Evolutionary conservation across 2,888 invertebrate species (phyloP), one percentile per base, ranked within the genome.

Genomic region (Xestia sexstrigata): DNA sequence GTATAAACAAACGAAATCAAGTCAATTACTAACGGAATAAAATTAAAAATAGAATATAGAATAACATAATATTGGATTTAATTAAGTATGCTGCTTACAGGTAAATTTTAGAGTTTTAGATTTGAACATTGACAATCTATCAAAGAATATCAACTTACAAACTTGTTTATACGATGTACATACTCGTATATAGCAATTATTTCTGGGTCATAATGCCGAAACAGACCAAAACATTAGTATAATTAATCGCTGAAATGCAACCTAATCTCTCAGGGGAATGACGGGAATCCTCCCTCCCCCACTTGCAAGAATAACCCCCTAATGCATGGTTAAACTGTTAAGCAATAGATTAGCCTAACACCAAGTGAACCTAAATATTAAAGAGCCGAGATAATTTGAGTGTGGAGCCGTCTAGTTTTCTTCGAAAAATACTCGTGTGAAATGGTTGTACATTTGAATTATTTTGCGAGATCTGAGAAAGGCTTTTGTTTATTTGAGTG

Each of bases 171-270:
- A 67, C 63, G 1, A 67, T 63, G 4, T 58, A 55, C 11, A 17
- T 78, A 49, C 11, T 26, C 13, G 7, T 17, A 58, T 17, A n/a
- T 1, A 63, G 70, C n/a, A 71, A 75, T 76, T 76, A 73, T 45
- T 76, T 60, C 42, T 60, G 80, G 52, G 55, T 62, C 39, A 76
- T 71, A 79, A 79, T 84, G 67, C 63, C 47, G 13, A 68, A 83
- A 82, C 68, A 76, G 73, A 74, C 74, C 81, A 70, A 79, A 83
- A 83, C 85, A 87, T 78, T 85, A 77, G 83, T 76, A 74, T 81
- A 83, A 85, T 87, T 79, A 82, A 84, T 82, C 65, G 76, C 68
- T 74, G 71, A 79, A 83, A 78, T 85, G 80, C 87, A 79, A 66
- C 70, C 63, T 84, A 84, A 87, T 82, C 76, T 84, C 83, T 78